Base-by-base conservation (phyloP, 2,888 invertebrate species). In the Taphrorychus bicolor region DNA sequence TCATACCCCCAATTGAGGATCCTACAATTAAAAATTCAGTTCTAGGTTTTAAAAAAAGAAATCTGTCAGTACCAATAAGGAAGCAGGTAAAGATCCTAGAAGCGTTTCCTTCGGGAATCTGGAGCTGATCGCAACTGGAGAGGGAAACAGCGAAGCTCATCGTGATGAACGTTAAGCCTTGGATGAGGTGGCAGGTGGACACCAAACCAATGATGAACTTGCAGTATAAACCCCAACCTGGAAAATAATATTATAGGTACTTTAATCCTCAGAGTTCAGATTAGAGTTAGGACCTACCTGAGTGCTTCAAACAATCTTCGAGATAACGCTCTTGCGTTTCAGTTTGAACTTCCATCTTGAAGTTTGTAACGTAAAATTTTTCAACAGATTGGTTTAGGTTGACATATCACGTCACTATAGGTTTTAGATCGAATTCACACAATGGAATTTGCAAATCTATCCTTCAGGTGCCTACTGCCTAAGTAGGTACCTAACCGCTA, bases 151-250 rank as follows among this genome's bases (percentile, higher is more conserved):
- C 77, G 62, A 79, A 76, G 7, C 77, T 75, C 14, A 80, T 58
- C 21, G 75, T 76, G 11, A 76, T 72, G 19, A 74, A 72, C 9
- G 78, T 76, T 3, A 75, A 45, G 2, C 77, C 77, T 49, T 77
- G 76, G 3, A 78, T 72, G 57, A 82, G 76, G 40, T 67, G 67
- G 3, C 66, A 60, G 4, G 72, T 66, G 48, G 77, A 75, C 1
- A 76, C 73, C 56, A 80, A 73, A 61, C 74, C 76, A 19, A 81
- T 23, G 45, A 80, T 68, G 64, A 81, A 79, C 69, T 77, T 78
- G 59, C 77, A 76, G 67, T 81, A 81, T 4, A 80, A 66, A 14
- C 82, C 82, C 79, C 81, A 82, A 61, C 81, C 81, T 80, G 61
- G 45, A 76, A 75, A 53, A 11, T 9, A 7, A 59, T n/a, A 32